phyloP scores from a whole-genome alignment of 2,113 vertebrate species.

The Anas platyrhynchos region DNA sequence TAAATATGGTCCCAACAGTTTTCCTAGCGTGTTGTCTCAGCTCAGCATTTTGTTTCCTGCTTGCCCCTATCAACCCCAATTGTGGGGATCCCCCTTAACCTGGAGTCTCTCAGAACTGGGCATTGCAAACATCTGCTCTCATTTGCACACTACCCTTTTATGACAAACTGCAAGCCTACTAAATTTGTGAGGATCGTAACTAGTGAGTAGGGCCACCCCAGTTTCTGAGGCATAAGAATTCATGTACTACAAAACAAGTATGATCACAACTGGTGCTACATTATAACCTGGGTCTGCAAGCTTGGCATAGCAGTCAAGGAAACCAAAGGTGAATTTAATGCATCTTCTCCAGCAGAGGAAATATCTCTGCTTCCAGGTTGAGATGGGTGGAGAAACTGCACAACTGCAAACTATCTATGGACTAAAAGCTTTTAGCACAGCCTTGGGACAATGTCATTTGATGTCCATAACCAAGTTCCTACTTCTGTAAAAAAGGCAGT shows the following conservation, averaged over 20 bases:
- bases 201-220: not conserved
- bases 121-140: not conserved
- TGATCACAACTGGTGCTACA: accelerated
- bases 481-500: not conserved
- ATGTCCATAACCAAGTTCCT: not conserved
- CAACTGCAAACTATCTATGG: not conserved
- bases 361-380: not conserved
- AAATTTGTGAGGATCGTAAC: not conserved
- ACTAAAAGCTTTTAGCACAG: not conserved
- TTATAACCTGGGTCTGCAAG: not conserved
- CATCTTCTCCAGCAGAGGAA: not conserved
- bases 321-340: not conserved
- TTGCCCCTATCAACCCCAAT: not conserved
- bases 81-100: not conserved
- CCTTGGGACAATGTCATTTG: not conserved
- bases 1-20: not conserved
- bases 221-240: not conserved
- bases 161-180: not conserved
- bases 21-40: not conserved
- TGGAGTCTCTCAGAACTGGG: not conserved
- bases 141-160: not conserved
- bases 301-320: not conserved
- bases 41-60: not conserved
- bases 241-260: not conserved
- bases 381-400: not conserved